Percentiles rank a stretch among this genome's conserved stretches.
These are phyloP conservation scores for Diplazon laetatorius DNA, from an alignment of 2,888 invertebrate species.

Conservation along the genomic window DNA sequence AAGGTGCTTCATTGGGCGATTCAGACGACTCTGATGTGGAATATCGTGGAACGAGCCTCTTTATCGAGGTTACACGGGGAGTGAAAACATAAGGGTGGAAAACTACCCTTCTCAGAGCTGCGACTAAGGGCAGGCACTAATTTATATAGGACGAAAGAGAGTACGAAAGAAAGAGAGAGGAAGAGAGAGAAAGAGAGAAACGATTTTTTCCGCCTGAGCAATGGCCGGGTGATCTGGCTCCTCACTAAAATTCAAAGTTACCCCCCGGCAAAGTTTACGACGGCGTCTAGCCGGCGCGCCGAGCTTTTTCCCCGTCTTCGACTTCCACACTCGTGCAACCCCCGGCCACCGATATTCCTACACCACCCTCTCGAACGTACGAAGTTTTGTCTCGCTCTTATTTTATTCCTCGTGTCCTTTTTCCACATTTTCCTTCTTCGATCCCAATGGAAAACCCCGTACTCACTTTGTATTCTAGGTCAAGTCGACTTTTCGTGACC, in stretches of 20 bases:
- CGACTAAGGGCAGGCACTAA: slow-evolving; percentile 70
- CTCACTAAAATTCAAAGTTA: slow-evolving; percentile 80
- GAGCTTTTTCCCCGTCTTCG: slow-evolving; percentile 69
- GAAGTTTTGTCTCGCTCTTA: slow-evolving; percentile 32
- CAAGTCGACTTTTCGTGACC: not conserved
- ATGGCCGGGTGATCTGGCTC: slow-evolving; percentile 52
- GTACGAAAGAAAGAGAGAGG: not conserved
- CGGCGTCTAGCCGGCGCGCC: slow-evolving; percentile 80
- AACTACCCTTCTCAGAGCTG: slow-evolving; percentile 9
- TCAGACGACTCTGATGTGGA: no score
- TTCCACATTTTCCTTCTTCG: slow-evolving; percentile 20
- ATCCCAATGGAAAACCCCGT: not conserved
- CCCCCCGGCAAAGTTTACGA: slow-evolving; percentile 78
- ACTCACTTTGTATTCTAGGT: slow-evolving; percentile 2
- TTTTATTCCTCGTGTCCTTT: slow-evolving; percentile 26
- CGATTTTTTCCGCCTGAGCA: slow-evolving; percentile 49
- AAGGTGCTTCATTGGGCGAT: not conserved
- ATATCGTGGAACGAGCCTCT: slow-evolving; percentile 37
- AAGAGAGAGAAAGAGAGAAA: slow-evolving; percentile 53
- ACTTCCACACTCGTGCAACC: slow-evolving; percentile 12
- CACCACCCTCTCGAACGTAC: slow-evolving; percentile 30
- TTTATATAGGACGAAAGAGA: slow-evolving; percentile 70
- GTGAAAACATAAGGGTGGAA: slow-evolving; percentile 30
- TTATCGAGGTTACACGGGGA: slow-evolving; percentile 23
- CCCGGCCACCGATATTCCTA: slow-evolving; percentile 31